phyloP scores from a whole-genome alignment of 2,797 vertebrate species.

The Etheostoma perlongum region DNA sequence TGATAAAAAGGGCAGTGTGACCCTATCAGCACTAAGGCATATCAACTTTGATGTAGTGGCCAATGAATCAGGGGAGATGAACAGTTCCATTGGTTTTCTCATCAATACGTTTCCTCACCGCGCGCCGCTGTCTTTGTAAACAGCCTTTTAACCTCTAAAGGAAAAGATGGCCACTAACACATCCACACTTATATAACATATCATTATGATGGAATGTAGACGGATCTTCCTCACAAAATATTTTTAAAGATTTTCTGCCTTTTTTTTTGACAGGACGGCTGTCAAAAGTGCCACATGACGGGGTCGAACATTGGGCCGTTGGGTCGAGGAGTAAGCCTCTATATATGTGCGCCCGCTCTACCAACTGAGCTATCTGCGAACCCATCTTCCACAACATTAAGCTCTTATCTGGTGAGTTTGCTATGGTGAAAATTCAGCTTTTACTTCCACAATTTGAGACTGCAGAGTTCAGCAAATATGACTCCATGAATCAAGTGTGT shows the following conservation, averaged over 20 bases:
- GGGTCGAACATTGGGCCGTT: too few species aligned
- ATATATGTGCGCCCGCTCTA: too few species aligned
- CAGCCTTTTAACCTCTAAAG: constrained; percentile 36
- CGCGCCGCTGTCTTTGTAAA: constrained; percentile 13
- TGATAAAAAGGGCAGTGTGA: constrained; percentile 50
- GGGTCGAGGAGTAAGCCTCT: too few species aligned
- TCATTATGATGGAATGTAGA: not conserved
- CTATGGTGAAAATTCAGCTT: not conserved
- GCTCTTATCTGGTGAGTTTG: not conserved
- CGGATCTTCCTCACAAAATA: not conserved
- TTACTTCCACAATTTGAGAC: not conserved
- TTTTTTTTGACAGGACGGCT: too few species aligned
- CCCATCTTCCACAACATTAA: not conserved
- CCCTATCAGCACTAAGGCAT: constrained; percentile 45
- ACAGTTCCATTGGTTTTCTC: constrained; percentile 44
- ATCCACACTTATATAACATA: not conserved
- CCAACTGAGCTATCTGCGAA: too few species aligned
- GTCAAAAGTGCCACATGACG: too few species aligned
- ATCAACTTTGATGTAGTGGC: constrained; percentile 26
- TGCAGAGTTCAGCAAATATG: not conserved
- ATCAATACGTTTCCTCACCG: constrained; percentile 35
- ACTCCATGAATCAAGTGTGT: not conserved
- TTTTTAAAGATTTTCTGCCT: too few species aligned
- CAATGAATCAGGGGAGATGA: constrained; percentile 44
- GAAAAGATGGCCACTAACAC: not conserved